Conservation (phyloP, 2,888 invertebrate species). For the Zaprionus lineosus region DNA sequence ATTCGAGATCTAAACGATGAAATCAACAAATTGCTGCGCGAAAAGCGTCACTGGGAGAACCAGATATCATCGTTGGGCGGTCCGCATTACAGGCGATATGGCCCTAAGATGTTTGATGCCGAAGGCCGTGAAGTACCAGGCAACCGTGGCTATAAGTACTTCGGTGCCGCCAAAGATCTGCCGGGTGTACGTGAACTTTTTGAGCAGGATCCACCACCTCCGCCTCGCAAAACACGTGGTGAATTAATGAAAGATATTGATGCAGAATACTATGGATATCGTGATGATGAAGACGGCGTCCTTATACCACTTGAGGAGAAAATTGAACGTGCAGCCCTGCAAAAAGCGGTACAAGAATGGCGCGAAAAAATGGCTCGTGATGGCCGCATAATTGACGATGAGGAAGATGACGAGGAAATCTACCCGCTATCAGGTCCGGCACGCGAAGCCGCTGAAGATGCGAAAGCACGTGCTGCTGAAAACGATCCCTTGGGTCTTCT, state of each 20-base stretch:
- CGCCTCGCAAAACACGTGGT: slow-evolving; percentile 94
- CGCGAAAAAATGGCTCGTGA: slow-evolving; percentile 85
- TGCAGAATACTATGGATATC: slow-evolving; percentile 99
- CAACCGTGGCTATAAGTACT: slow-evolving; percentile 99
- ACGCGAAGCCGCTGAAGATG: slow-evolving; percentile 69
- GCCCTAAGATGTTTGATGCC: slow-evolving; percentile 96
- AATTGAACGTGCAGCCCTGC: slow-evolving; percentile 88
- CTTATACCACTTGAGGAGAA: slow-evolving; percentile 93
- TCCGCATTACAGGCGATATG: slow-evolving; percentile 94
- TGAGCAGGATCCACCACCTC: slow-evolving; percentile 96
- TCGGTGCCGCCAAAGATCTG: slow-evolving; percentile 98
- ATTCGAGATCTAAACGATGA: slow-evolving; percentile 99
- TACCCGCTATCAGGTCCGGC: slow-evolving; percentile 81
- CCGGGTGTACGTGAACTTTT: slow-evolving; percentile 99
- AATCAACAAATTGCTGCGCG: slow-evolving; percentile 97
- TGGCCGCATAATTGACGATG: slow-evolving; percentile 88
- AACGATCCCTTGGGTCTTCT: slow-evolving; percentile 82
- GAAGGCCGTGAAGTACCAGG: slow-evolving; percentile 98
- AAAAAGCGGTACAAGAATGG: slow-evolving; percentile 88
- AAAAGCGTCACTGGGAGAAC: slow-evolving; percentile 99
- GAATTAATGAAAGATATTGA: slow-evolving; percentile 99
- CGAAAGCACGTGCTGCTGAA: slow-evolving; percentile 50
- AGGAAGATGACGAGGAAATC: slow-evolving; percentile 86
- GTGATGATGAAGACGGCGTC: slow-evolving; percentile 99
- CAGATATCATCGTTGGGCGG: slow-evolving; percentile 98